phyloP scores from a whole-genome alignment of 2,888 invertebrate species.

The Drosophila kuntzei region DNA sequence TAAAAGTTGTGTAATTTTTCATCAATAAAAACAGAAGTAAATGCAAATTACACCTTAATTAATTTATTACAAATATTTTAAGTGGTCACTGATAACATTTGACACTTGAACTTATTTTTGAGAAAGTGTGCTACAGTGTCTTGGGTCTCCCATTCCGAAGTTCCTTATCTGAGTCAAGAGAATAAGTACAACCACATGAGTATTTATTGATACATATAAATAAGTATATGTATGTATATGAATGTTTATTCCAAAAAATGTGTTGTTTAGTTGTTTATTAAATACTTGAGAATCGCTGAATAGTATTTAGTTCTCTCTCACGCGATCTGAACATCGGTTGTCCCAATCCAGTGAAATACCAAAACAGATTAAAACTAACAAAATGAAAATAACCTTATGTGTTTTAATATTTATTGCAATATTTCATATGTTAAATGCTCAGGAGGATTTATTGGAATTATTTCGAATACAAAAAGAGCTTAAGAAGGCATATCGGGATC shows the following conservation, averaged over 20 bases:
- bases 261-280: conserved; percentile 16
- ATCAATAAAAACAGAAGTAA: conserved; percentile 28
- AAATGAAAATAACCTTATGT: conserved; percentile 27
- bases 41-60: conserved; percentile 55
- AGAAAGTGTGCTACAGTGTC: conserved; percentile 40
- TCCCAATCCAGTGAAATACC: conserved; percentile 2
- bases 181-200: background rate
- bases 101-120: conserved; percentile 33
- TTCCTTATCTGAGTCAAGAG: conserved; percentile 36
- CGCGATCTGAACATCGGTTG: conserved; percentile 45
- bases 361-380: background rate
- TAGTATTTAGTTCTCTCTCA: conserved; percentile 36
- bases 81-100: conserved; percentile 40
- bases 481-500: conserved; percentile 30
- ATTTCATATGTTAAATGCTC: background rate
- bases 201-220: background rate
- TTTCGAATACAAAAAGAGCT: conserved; percentile 43
- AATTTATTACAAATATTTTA: conserved; percentile 44
- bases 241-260: conserved; percentile 10
- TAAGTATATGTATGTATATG: background rate
- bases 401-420: conserved; percentile 9
- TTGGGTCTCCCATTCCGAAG: conserved; percentile 11
- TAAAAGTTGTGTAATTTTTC: background rate
- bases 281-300: conserved; percentile 6
- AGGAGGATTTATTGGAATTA: conserved; percentile 35